Base-by-base conservation (phyloP, 2,797 vertebrate species). In the Oreochromis mossambicus region DNA sequence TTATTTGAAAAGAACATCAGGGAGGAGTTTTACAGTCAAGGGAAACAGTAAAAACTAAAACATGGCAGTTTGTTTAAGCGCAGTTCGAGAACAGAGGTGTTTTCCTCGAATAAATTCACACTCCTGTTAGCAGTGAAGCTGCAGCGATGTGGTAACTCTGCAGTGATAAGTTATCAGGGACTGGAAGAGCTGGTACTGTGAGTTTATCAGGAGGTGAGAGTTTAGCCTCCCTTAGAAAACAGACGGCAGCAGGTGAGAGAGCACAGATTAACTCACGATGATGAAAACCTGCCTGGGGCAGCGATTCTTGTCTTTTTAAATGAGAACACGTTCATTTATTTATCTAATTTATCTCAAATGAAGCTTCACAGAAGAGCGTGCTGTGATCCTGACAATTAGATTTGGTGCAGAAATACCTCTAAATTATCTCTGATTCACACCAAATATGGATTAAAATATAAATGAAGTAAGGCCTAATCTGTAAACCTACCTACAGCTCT, bases 61-160 rank as follows among this genome's bases (percentile, higher is more conserved):
- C 14, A 10, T 0, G 38, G 41, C 8, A 10, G 21, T 24, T 0
- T 26, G 66, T 7, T 46, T 11, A 46, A 17, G 2, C 0, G 2
- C 14, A 26, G 38, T 7, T 70, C 0, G 15, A 48, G 43, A 26
- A 32, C 15, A 0, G 10, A 75, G 0, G 43, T 5, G 68, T 68
- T 38, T 66, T 24, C 8, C 19, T 41, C 19, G 1, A 1, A 66
- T 21, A 1, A 29, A 3, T 10, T 24, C 1, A 41, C 21, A 26
- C 68, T 46, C 11, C 68, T 48, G 68, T 32, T 75, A 19, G 46
- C 43, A 19, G 68, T 75, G 43, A 75, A 48, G 15, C 8, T 50
- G 14, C 43, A 6, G 43, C 1, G 6, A 73, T 73, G 68, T 73
- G 68, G 68, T 2, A 73, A 13, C 43, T 6, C 41, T 19, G 10